phyloP scores from a whole-genome alignment of 2,888 invertebrate species.

The Lasioglossum leucozonium region DNA sequence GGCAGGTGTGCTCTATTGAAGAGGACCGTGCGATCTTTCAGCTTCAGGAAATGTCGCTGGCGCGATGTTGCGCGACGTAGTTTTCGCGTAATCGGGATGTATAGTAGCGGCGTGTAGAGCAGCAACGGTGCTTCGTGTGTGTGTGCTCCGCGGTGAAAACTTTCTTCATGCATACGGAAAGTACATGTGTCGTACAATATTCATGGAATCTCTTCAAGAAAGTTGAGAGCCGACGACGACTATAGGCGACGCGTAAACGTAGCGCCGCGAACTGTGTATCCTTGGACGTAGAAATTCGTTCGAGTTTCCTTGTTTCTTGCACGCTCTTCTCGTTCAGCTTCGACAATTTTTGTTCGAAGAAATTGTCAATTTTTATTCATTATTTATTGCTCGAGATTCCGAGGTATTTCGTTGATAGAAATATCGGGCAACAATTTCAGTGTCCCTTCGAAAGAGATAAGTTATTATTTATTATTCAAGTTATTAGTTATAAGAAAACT shows the following conservation, averaged over 20 bases:
- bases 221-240: slow-evolving; percentile 58
- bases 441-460: too few relatives aligned
- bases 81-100: slow-evolving; percentile 61
- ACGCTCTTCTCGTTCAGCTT: background rate
- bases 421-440: too few relatives aligned
- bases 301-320: background rate
- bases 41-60: slow-evolving; percentile 52
- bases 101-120: slow-evolving; percentile 34
- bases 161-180: slow-evolving; percentile 73
- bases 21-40: slow-evolving; percentile 49
- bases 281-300: slow-evolving; percentile 44
- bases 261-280: slow-evolving; percentile 37
- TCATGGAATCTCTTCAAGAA: slow-evolving; percentile 71
- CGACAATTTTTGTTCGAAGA: too few relatives aligned
- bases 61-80: slow-evolving; percentile 45
- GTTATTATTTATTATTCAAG: too few relatives aligned
- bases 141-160: slow-evolving; percentile 60
- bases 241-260: slow-evolving; percentile 32
- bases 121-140: slow-evolving; percentile 25
- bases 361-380: too few relatives aligned
- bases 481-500: background rate
- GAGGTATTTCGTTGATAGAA: too few relatives aligned
- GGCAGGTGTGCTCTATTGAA: background rate
- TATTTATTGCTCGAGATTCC: too few relatives aligned
- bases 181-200: slow-evolving; percentile 68